Evolutionary conservation across 2,113 vertebrate species (phyloP).

Genomic region (Pyrgilauda ruficollis): DNA sequence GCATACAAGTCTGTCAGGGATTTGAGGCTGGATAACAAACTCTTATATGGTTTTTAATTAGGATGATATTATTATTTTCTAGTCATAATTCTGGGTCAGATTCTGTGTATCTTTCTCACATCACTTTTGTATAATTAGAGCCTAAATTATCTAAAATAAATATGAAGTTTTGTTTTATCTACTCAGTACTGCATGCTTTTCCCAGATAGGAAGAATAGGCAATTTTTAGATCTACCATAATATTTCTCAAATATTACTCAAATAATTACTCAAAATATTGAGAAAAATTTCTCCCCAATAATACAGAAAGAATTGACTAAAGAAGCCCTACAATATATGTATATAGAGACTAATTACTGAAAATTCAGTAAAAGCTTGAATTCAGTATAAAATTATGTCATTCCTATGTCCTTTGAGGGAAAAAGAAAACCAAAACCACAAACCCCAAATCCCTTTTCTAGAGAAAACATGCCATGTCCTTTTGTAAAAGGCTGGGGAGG

Average conservation of each 20-base stretch:
- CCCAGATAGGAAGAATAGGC: not conserved
- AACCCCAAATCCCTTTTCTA: not conserved
- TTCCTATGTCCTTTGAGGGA: not conserved
- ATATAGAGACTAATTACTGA: not conserved
- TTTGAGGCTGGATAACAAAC: slow-evolving; percentile 9
- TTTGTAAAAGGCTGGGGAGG: not conserved
- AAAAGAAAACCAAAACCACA: not conserved
- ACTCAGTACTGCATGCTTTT: not conserved
- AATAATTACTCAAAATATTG: not conserved
- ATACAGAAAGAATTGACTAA: not conserved
- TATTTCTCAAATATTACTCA: not conserved
- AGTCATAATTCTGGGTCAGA: slow-evolving; percentile 13
- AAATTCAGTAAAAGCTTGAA: not conserved
- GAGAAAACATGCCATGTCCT: not conserved
- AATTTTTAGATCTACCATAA: not conserved
- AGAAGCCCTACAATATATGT: not conserved
- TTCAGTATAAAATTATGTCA: not conserved
- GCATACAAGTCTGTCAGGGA: slow-evolving; percentile 4
- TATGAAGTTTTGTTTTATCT: slow-evolving; percentile 14
- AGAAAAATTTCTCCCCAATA: not conserved
- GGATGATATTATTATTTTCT: slow-evolving; percentile 38
- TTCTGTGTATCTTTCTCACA: slow-evolving; percentile 1
- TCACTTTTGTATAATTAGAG: slow-evolving; percentile 24
- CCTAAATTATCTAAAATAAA: slow-evolving; percentile 41
- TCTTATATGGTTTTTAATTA: slow-evolving; percentile 32